These are phyloP conservation scores for Phorcus lineatus DNA, from an alignment of 2,888 invertebrate genomes.

Conservation along the genomic window DNA sequence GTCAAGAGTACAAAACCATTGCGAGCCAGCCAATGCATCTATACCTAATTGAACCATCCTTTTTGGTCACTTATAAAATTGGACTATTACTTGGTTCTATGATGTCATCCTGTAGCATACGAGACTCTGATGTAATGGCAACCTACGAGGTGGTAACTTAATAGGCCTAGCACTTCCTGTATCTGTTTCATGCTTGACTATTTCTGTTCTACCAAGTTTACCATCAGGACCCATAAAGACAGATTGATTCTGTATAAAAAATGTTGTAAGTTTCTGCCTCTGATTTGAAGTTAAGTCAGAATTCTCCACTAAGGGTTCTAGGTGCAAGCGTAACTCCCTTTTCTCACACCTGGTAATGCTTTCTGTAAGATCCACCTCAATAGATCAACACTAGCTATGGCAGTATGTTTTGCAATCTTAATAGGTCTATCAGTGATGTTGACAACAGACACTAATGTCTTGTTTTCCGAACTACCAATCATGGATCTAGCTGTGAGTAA, in stretches of 20 bases:
- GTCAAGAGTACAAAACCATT: constrained; percentile 14
- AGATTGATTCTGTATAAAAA: constrained; percentile 18
- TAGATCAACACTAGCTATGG: neutral
- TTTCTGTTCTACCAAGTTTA: constrained; percentile 20
- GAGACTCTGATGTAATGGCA: constrained; percentile 14
- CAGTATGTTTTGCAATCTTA: neutral
- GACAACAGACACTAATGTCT: neutral
- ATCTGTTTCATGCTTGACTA: constrained; percentile 28
- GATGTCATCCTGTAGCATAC: constrained; percentile 28
- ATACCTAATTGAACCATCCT: constrained; percentile 1
- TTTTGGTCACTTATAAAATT: constrained; percentile 18
- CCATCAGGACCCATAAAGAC: constrained; percentile 29
- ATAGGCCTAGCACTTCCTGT: constrained; percentile 20
- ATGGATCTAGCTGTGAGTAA: neutral
- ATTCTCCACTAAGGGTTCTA: neutral
- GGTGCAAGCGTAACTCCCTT: neutral
- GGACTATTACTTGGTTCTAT: constrained; percentile 31
- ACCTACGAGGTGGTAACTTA: constrained; percentile 29
- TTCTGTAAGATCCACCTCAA: neutral
- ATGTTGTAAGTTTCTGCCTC: neutral
- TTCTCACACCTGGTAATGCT: neutral
- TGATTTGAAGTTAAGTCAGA: neutral
- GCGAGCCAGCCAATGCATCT: constrained; percentile 9
- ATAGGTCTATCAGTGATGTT: neutral
- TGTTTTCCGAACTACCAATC: neutral